Evolutionary conservation across 2,888 invertebrate species (phyloP).

Genomic region (Actias luna): DNA sequence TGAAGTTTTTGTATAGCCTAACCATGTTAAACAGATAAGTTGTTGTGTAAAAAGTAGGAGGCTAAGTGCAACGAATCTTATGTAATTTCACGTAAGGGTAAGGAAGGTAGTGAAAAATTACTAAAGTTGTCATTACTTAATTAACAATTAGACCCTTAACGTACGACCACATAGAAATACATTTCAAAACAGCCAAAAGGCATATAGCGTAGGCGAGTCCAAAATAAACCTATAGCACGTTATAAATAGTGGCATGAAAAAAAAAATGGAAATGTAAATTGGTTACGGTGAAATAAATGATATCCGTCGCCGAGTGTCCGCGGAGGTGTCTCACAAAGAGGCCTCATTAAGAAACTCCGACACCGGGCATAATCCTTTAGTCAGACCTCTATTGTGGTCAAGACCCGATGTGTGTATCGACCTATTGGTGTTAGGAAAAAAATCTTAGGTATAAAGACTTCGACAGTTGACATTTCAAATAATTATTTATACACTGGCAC

Average conservation of each 20-base stretch:
- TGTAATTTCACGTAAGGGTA: no score
- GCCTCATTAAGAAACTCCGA: constrained; percentile 70
- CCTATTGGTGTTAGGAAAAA: not conserved
- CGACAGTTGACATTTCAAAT: not conserved
- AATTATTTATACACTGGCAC: not conserved
- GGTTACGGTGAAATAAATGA: constrained; percentile 70
- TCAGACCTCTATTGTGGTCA: constrained; percentile 70
- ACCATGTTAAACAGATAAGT: no score
- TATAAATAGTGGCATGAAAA: constrained; percentile 39
- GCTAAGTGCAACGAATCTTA: no score
- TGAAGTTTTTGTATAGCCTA: no score
- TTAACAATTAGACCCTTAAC: no score
- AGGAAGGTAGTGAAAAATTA: no score
- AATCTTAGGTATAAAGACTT: not conserved
- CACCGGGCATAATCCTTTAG: constrained; percentile 77
- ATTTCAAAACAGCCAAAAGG: not conserved
- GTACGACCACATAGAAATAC: not conserved
- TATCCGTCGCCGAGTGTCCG: constrained; percentile 56
- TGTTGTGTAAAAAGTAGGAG: no score
- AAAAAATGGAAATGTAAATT: constrained; percentile 63
- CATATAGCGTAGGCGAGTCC: constrained; percentile 45
- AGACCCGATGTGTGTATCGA: constrained; percentile 20
- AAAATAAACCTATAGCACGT: constrained; percentile 51
- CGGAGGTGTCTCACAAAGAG: constrained; percentile 63
- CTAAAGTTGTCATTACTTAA: no score